Conservation (phyloP, 2,113 vertebrate genomes). For the Pelusios castaneus region DNA sequence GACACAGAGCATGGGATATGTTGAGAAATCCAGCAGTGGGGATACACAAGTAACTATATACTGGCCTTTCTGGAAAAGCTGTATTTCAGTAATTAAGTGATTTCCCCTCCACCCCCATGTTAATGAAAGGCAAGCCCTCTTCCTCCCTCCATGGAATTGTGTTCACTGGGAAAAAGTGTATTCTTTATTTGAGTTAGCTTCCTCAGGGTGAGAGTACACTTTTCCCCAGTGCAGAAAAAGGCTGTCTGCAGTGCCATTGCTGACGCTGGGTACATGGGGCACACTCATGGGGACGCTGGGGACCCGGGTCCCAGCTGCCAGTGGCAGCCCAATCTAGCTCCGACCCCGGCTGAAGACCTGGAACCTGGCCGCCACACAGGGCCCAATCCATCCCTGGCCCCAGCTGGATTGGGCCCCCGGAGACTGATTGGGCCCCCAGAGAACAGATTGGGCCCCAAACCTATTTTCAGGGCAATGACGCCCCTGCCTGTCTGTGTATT, state of each 20-base stretch:
- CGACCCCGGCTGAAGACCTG: too few relatives aligned
- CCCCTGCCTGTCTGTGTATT: background rate
- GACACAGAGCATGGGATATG: background rate
- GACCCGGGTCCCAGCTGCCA: too few relatives aligned
- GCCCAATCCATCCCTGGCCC: too few relatives aligned
- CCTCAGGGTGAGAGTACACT: background rate
- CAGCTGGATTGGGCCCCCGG: too few relatives aligned
- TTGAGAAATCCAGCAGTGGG: background rate
- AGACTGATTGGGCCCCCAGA: too few relatives aligned
- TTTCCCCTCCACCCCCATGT: background rate
- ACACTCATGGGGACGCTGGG: too few relatives aligned
- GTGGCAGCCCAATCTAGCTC: too few relatives aligned
- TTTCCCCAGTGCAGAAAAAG: background rate
- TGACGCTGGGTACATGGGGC: too few relatives aligned
- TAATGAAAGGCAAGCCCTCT: background rate
- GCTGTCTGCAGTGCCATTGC: too few relatives aligned
- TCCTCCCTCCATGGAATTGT: background rate
- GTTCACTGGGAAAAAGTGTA: background rate
- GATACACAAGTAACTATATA: background rate
- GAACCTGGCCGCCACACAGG: too few relatives aligned
- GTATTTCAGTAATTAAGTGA: background rate
- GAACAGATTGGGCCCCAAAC: too few relatives aligned
- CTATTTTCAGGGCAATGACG: too few relatives aligned
- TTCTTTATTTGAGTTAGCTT: background rate
- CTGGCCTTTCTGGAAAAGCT: constrained; percentile 9